phyloP scores from a whole-genome alignment of 2,797 vertebrate genomes.

The Siniperca undulata region DNA sequence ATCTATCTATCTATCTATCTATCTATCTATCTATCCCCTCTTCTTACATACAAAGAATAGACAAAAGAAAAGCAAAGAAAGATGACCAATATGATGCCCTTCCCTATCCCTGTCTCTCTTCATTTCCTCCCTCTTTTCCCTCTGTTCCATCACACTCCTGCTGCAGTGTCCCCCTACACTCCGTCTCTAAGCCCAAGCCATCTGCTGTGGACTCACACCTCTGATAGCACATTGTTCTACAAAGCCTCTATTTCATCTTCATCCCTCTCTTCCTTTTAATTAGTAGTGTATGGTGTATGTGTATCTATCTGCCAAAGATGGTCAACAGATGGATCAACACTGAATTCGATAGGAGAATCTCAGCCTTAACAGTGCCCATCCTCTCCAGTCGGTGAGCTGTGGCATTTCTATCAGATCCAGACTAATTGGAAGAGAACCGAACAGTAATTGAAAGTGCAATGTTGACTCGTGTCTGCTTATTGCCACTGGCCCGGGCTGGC shows the following conservation, averaged over 20 bases:
- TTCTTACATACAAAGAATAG: not conserved
- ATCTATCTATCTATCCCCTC: not conserved
- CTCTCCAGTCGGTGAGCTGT: slow-evolving; percentile 51
- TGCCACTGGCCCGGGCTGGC: slow-evolving; percentile 37
- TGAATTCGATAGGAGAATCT: slow-evolving; percentile 47
- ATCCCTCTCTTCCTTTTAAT: slow-evolving; percentile 61
- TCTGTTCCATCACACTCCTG: slow-evolving; percentile 27
- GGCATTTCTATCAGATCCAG: slow-evolving; percentile 69
- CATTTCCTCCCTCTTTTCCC: slow-evolving; percentile 20
- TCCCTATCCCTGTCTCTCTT: slow-evolving; percentile 7
- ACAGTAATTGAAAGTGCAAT: slow-evolving; percentile 75
- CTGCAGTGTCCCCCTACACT: slow-evolving; percentile 34
- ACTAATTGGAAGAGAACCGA: slow-evolving; percentile 71
- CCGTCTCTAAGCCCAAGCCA: slow-evolving; percentile 56
- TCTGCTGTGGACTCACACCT: slow-evolving; percentile 78
- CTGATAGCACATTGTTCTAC: slow-evolving; percentile 69
- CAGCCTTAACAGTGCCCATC: slow-evolving; percentile 40
- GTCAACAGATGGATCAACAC: slow-evolving; percentile 61
- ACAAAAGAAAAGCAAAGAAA: not conserved
- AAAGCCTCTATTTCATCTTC: slow-evolving; percentile 48
- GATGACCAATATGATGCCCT: slow-evolving; percentile 12
- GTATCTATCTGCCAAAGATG: slow-evolving; percentile 51
- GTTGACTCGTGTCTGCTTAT: slow-evolving; percentile 70
- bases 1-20: not conserved
- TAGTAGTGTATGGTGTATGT: slow-evolving; percentile 37